phyloP scores from a whole-genome alignment of 2,113 vertebrate genomes.

The Corvus hawaiiensis region DNA sequence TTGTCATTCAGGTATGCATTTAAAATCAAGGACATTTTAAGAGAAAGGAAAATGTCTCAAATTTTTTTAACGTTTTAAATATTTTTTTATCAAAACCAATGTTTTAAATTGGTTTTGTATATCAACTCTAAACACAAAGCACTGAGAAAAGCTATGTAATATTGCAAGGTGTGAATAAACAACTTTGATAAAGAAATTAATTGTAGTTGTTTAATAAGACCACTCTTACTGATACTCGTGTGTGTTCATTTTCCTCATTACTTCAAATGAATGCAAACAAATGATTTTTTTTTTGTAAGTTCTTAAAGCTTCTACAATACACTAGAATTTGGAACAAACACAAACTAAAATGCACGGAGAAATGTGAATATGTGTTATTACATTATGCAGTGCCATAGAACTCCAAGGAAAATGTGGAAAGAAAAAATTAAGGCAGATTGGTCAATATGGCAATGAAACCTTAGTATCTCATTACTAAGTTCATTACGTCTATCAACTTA shows the following conservation, averaged over 20 bases:
- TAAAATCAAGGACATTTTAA: not conserved
- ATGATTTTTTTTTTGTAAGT: not conserved
- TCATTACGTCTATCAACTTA: not conserved
- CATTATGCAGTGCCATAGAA: not conserved
- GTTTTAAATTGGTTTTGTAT: not conserved
- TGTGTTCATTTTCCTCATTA: not conserved
- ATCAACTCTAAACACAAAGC: not conserved
- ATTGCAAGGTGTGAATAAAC: not conserved
- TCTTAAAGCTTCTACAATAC: not conserved
- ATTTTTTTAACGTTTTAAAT: not conserved
- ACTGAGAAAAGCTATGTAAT: not conserved
- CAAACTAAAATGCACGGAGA: not conserved
- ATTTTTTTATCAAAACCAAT: not conserved
- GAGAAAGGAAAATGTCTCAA: not conserved
- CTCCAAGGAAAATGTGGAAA: not conserved
- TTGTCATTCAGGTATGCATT: not conserved
- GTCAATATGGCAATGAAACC: not conserved
- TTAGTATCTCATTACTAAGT: not conserved
- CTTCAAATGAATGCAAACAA: not conserved
- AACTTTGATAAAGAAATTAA: not conserved
- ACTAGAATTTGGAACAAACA: not conserved
- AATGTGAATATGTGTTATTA: not conserved
- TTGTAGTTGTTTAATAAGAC: not conserved
- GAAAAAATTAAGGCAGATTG: not conserved
- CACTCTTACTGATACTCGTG: not conserved